Evolutionary conservation across 2,113 vertebrate species (phyloP).

Genomic region (Myxocyprinus asiaticus): DNA sequence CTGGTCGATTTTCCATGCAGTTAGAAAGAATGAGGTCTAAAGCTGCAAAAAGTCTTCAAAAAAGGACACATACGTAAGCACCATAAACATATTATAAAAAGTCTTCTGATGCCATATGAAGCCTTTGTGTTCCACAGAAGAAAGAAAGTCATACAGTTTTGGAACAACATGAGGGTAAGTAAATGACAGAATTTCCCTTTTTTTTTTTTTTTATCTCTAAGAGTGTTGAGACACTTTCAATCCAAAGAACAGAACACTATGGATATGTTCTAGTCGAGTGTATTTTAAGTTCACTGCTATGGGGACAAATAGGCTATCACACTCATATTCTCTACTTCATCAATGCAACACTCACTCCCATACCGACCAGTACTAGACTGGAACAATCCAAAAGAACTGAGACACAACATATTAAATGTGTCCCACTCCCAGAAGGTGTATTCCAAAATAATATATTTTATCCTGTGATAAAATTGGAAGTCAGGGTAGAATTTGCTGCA

Average conservation of each 20-base stretch:
- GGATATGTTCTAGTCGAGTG: background rate
- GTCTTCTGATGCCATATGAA: too few species aligned
- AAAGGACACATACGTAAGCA: too few species aligned
- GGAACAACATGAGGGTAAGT: too few species aligned
- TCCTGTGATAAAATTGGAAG: background rate
- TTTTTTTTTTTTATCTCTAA: too few species aligned
- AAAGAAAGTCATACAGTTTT: too few species aligned
- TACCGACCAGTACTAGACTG: background rate
- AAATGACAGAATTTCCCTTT: too few species aligned
- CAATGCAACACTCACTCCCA: conserved; percentile 29
- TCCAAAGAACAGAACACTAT: background rate
- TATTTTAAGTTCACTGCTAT: background rate
- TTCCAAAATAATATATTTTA: background rate
- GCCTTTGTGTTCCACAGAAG: too few species aligned
- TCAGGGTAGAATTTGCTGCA: background rate
- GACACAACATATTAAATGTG: conserved; percentile 9
- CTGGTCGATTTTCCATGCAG: too few species aligned
- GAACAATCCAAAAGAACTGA: background rate
- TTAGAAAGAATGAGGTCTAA: too few species aligned
- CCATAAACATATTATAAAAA: too few species aligned
- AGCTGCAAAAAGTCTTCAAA: too few species aligned
- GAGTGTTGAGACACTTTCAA: background rate
- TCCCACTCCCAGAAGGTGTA: background rate
- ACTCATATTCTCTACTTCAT: background rate
- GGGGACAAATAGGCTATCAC: background rate